Percentiles rank a stretch among this genome's conserved stretches.
phyloP scores from a whole-genome alignment of 2,797 vertebrate species.

The Phalanger gymnotis region DNA sequence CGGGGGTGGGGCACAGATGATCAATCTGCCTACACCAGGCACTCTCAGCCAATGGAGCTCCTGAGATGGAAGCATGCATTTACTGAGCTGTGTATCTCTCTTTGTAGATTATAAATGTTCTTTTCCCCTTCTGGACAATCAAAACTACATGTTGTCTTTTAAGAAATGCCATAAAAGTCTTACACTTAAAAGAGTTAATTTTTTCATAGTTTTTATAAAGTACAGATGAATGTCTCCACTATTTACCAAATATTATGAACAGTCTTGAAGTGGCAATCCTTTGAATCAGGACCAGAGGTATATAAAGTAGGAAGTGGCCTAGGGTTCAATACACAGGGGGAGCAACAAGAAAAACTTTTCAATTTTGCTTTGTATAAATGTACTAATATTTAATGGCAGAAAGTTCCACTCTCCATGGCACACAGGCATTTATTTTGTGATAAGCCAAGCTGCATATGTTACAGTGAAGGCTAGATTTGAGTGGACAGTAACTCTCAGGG shows the following conservation, averaged over 20 bases:
- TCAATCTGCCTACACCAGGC: neutral
- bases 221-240: neutral
- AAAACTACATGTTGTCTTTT: neutral
- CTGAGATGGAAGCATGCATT: neutral
- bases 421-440: neutral
- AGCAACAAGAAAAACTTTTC: neutral
- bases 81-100: neutral
- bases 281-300: neutral
- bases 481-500: neutral
- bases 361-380: neutral
- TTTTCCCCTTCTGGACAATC: conserved; percentile 5
- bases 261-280: neutral
- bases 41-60: neutral
- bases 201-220: neutral
- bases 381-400: neutral
- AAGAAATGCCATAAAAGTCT: neutral
- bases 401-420: neutral
- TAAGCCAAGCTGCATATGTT: neutral
- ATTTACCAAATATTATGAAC: neutral
- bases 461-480: neutral
- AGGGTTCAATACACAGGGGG: neutral
- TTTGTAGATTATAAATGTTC: neutral
- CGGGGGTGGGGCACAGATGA: neutral
- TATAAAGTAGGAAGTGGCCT: neutral
- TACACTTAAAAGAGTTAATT: neutral